Percentiles rank a stretch among this genome's conserved stretches.
Conservation (phyloP, 2,113 vertebrate species). For the Emberiza fucata region DNA sequence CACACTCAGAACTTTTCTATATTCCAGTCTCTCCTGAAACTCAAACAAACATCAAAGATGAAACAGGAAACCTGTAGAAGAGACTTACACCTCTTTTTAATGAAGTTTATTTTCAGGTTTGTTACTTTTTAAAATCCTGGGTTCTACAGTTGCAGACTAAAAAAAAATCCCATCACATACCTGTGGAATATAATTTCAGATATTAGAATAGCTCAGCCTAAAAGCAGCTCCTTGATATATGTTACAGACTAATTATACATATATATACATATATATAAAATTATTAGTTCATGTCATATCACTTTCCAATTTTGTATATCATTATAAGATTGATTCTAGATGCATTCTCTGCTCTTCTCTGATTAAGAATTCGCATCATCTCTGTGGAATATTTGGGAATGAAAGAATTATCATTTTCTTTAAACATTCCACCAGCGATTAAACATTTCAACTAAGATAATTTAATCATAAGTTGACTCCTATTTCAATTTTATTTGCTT, state of each 20-base stretch:
- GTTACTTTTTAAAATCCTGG: slow-evolving; percentile 38
- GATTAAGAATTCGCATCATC: background rate
- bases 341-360: background rate
- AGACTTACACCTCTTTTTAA: slow-evolving; percentile 41
- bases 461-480: background rate
- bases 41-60: slow-evolving; percentile 56
- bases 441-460: background rate
- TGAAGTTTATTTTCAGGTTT: slow-evolving; percentile 50
- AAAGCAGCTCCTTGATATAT: slow-evolving; percentile 17
- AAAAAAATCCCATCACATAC: background rate
- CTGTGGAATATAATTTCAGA: slow-evolving; percentile 32
- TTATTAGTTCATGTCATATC: background rate
- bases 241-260: background rate
- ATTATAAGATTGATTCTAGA: background rate
- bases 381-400: background rate
- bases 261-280: background rate
- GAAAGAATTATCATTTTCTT: background rate
- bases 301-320: background rate
- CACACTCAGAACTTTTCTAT: background rate
- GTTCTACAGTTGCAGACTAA: background rate
- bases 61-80: slow-evolving; percentile 26
- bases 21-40: slow-evolving; percentile 28
- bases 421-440: background rate
- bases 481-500: background rate
- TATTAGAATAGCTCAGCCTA: slow-evolving; percentile 8